Base-by-base conservation (phyloP, 1,140 invertebrate genomes). In the Asbolus verrucosus region DNA sequence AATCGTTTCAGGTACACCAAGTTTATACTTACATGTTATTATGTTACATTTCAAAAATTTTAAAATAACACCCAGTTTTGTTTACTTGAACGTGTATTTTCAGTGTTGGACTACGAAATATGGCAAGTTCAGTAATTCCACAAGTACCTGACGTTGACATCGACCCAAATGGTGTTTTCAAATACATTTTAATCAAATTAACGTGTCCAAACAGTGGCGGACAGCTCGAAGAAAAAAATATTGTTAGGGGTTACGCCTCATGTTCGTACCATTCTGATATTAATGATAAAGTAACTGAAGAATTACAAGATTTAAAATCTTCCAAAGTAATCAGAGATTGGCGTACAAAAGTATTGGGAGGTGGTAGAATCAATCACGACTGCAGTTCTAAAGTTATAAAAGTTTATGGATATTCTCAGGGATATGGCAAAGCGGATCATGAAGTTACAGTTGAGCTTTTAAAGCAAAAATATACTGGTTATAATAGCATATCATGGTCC, bases 331-430 rank as follows among this genome's bases (percentile, higher is more conserved):
- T 90, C 21, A 82, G 84, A 39, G 77, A 76, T 15, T 81, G 77
- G 77, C 67, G 70, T 11, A 70, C 74, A 2, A 78, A 79, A 68
- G 78, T 80, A 2, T 66, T 93, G 6, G 94, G 94, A 5, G 94
- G 94, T 65, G 95, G 95, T 11, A 85, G 93, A 75, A 96, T 97
- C 74, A 83, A 89, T 14, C 92, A 95, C 80, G 87, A 93, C 33
- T 79, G 89, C 0, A 83, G 82, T 1, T 83, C 86, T n/a, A 94
- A 94, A 77, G 87, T 84, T 54, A 87, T 97, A 43, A 86, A 90
- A 75, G 92, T 97, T 69, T 96, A 93, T 82, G 94, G 94, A 59
- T 95, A 95, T 80, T 96, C 94, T 13, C 89, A 93, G 87, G 92
- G 91, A 1, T 96, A 89, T 80, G 94, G 94, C 0, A 89, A 89